Evolutionary conservation across 2,888 invertebrate genomes (phyloP).

Genomic region (Neoscelio sp.): DNA sequence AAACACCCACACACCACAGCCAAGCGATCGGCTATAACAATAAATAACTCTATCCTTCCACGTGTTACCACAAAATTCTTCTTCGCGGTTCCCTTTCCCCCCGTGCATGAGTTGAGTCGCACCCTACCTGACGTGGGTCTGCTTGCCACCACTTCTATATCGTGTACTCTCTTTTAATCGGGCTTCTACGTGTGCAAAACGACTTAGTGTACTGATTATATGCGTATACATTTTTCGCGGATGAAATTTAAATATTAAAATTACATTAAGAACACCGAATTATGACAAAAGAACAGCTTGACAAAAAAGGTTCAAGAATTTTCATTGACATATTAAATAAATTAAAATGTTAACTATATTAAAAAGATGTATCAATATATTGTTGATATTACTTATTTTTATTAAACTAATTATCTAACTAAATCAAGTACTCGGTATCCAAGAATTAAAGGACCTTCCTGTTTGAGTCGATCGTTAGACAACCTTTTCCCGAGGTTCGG

Average conservation of each 20-base stretch:
- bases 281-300: no score
- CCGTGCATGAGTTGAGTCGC: slow-evolving; percentile 43
- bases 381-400: no score
- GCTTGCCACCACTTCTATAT: slow-evolving; percentile 42
- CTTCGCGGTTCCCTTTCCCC: slow-evolving; percentile 74
- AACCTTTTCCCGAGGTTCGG: slow-evolving; percentile 23
- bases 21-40: slow-evolving; percentile 80
- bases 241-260: no score
- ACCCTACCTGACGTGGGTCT: slow-evolving; percentile 44
- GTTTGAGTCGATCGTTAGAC: slow-evolving; percentile 71
- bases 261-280: no score
- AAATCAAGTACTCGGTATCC: background rate
- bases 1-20: slow-evolving; percentile 80
- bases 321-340: no score
- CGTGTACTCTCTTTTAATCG: slow-evolving; percentile 31
- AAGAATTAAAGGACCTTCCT: slow-evolving; percentile 75
- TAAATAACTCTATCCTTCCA: slow-evolving; percentile 82
- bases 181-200: no score
- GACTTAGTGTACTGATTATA: no score
- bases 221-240: no score
- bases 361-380: no score
- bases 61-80: slow-evolving; percentile 80
- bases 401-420: no score
- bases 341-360: no score
- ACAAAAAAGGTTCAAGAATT: no score